Percentiles rank a stretch among this genome's conserved stretches.
Evolutionary conservation across 2,113 vertebrate genomes (phyloP).

Genomic region (Gila orcuttii): DNA sequence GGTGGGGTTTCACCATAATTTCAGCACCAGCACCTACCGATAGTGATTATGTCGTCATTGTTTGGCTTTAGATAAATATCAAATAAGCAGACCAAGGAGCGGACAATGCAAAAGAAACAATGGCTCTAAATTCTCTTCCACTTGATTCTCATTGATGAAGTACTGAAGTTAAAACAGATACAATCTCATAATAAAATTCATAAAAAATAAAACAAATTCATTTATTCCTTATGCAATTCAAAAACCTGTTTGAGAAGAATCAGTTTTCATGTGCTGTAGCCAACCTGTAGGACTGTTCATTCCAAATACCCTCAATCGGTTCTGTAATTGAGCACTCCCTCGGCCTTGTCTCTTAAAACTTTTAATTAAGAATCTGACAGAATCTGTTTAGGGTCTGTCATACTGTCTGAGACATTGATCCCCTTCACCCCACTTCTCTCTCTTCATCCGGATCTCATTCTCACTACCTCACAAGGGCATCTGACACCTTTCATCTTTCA

Average conservation of each 20-base stretch:
- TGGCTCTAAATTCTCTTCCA: no score
- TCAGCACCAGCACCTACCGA: no score
- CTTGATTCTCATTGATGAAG: no score
- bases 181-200: no score
- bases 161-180: no score
- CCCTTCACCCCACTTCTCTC: conserved; percentile 35
- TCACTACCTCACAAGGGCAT: conserved; percentile 13
- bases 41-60: no score
- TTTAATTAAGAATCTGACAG: conserved; percentile 37
- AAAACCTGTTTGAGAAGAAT: not conserved
- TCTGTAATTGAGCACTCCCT: conserved; percentile 20
- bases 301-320: not conserved
- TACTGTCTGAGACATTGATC: conserved; percentile 17
- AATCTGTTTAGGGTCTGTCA: conserved; percentile 47
- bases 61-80: no score
- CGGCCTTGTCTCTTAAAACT: conserved; percentile 26
- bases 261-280: not conserved
- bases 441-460: conserved; percentile 24
- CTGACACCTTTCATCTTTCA: conserved; percentile 27
- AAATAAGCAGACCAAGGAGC: no score
- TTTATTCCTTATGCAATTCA: not conserved
- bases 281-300: conserved; percentile 3
- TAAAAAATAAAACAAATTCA: no score
- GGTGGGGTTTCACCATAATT: not conserved
- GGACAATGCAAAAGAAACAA: no score